phyloP scores from a whole-genome alignment of 2,797 vertebrate species.

The Potorous gilbertii region DNA sequence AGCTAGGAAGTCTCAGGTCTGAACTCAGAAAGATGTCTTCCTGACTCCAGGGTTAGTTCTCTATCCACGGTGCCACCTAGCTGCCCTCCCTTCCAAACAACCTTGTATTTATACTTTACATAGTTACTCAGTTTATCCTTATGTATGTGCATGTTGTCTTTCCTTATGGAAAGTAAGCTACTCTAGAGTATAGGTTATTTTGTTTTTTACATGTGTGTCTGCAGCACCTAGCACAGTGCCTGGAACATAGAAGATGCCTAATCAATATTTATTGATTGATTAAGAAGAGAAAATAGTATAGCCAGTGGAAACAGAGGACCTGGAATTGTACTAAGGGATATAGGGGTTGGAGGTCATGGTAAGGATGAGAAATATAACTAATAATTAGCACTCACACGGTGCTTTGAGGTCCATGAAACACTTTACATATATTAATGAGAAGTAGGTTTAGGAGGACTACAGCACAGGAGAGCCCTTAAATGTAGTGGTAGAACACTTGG shows the following conservation, averaged over 20 bases:
- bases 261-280: not conserved
- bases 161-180: not conserved
- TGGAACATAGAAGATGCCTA: not conserved
- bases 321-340: not conserved
- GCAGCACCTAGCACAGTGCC: not conserved
- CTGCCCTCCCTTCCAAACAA: not conserved
- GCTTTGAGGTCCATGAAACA: not conserved
- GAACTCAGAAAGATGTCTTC: no score
- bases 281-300: not conserved
- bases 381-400: not conserved
- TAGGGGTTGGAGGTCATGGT: not conserved
- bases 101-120: not conserved
- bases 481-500: not conserved
- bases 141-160: not conserved
- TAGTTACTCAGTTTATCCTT: not conserved
- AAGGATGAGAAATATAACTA: not conserved
- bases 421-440: not conserved
- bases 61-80: no score
- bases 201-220: not conserved
- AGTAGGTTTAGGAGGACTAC: not conserved
- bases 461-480: not conserved
- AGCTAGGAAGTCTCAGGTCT: no score
- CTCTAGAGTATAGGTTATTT: not conserved
- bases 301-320: not conserved
- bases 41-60: no score